Percentiles rank a stretch among this genome's conserved stretches.
These are phyloP conservation scores for Pygoscelis antarcticus DNA, from an alignment of 2,113 vertebrate genomes.

Conservation along the genomic window DNA sequence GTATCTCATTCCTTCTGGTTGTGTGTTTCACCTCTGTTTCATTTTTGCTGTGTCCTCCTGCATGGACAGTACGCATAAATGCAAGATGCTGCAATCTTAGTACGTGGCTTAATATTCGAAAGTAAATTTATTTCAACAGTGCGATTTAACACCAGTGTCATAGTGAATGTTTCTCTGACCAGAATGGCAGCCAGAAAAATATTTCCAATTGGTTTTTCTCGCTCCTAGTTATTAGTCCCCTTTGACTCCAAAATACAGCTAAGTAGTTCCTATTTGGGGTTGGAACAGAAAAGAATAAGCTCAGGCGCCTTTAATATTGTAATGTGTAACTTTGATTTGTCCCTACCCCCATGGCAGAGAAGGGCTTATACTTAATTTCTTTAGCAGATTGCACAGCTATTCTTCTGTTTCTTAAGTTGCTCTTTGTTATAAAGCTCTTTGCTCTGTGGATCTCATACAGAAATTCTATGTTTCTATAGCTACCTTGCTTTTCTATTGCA, in stretches of 20 bases:
- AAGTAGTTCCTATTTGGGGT: neutral
- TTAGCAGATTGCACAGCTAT: neutral
- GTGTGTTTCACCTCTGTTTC: neutral
- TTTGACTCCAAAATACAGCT: neutral
- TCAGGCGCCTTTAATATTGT: neutral
- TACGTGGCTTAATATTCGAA: neutral
- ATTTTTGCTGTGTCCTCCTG: neutral
- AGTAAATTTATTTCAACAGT: neutral
- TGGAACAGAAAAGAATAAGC: neutral
- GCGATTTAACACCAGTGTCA: neutral
- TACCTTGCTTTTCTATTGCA: neutral
- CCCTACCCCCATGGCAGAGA: neutral
- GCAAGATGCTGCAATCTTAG: neutral
- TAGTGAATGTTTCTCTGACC: neutral
- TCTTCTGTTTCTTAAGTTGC: neutral
- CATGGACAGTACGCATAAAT: neutral
- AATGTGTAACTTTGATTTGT: neutral
- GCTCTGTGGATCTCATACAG: neutral
- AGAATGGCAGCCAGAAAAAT: neutral
- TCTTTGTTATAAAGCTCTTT: neutral
- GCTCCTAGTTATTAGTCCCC: neutral
- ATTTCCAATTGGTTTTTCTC: neutral
- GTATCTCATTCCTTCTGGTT: neutral
- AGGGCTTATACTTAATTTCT: neutral
- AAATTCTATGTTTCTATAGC: neutral